phyloP scores from a whole-genome alignment of 2,888 invertebrate species.

The Gisinianus flammeolus region DNA sequence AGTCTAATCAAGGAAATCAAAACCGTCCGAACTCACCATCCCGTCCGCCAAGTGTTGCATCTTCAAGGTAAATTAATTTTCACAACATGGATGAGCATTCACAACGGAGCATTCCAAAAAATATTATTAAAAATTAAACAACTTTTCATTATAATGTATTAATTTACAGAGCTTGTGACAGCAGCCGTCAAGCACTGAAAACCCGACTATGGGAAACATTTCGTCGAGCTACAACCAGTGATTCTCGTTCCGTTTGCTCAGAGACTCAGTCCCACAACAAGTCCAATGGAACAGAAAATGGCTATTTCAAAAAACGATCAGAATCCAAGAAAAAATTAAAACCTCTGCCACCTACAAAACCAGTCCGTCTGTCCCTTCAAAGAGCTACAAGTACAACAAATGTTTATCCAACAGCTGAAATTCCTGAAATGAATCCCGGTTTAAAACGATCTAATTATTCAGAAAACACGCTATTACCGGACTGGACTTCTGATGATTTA shows the following conservation, averaged over 20 bases:
- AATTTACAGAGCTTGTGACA: conserved; percentile 50
- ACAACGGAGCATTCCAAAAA: background rate
- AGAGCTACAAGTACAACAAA: conserved; percentile 72
- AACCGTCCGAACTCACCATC: conserved; percentile 52
- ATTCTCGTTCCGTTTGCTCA: conserved; percentile 57
- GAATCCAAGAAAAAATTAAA: conserved; percentile 58
- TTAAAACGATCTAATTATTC: conserved; percentile 56
- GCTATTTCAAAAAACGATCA: conserved; percentile 57
- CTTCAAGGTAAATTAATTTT: conserved; percentile 47
- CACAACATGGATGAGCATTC: too few species aligned
- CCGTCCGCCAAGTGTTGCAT: conserved; percentile 57
- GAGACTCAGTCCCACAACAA: conserved; percentile 46
- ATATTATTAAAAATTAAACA: background rate
- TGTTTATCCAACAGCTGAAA: conserved; percentile 51
- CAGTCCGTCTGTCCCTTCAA: conserved; percentile 79
- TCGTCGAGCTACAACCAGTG: conserved; percentile 56
- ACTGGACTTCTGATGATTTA: conserved; percentile 56
- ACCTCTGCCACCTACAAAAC: conserved; percentile 87
- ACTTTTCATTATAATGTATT: background rate
- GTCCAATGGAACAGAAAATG: conserved; percentile 43
- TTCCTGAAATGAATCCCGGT: conserved; percentile 57
- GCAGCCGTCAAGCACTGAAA: conserved; percentile 56
- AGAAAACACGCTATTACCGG: conserved; percentile 57
- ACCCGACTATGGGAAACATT: conserved; percentile 59
- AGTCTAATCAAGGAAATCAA: conserved; percentile 12